A percentile compares a stretch with the other conserved stretches of the same genome.
Evolutionary conservation across 92 coral and sea anemone species (phyloP).

Genomic region (Phenganax marumi): DNA sequence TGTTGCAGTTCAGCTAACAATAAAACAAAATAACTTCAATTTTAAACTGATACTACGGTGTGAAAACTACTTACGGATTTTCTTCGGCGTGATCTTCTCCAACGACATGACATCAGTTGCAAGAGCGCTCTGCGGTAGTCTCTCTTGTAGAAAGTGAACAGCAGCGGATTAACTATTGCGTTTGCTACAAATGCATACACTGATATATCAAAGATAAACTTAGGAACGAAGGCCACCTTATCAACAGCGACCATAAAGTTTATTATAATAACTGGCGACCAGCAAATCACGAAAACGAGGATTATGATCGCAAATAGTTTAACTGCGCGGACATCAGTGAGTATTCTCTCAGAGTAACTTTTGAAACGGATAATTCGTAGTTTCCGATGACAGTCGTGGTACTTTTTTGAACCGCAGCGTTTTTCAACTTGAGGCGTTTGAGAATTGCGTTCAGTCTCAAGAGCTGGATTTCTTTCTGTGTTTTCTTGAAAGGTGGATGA

Average conservation of each 20-base stretch:
- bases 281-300: constrained; percentile 71
- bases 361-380: constrained; percentile 21
- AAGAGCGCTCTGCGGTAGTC: constrained; percentile 73
- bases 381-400: neutral
- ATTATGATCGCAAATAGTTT: constrained; percentile 80
- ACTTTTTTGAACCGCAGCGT: constrained; percentile 11
- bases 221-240: constrained; percentile 56
- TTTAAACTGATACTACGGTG: neutral
- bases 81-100: neutral
- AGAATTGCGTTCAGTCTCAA: neutral
- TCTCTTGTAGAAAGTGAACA: constrained; percentile 78
- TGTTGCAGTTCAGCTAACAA: neutral
- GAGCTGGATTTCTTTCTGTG: neutral
- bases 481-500: no score
- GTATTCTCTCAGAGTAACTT: constrained; percentile 55
- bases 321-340: constrained; percentile 76
- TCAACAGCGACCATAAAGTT: constrained; percentile 72
- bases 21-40: neutral
- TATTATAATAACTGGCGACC: constrained; percentile 81
- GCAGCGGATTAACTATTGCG: constrained; percentile 76
- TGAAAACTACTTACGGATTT: neutral
- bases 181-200: constrained; percentile 84
- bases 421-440: neutral
- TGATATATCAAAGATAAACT: constrained; percentile 58
- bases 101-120: constrained; percentile 8